Conservation (phyloP, 2,888 invertebrate genomes). For the Caenorhabditis doughertyi region DNA sequence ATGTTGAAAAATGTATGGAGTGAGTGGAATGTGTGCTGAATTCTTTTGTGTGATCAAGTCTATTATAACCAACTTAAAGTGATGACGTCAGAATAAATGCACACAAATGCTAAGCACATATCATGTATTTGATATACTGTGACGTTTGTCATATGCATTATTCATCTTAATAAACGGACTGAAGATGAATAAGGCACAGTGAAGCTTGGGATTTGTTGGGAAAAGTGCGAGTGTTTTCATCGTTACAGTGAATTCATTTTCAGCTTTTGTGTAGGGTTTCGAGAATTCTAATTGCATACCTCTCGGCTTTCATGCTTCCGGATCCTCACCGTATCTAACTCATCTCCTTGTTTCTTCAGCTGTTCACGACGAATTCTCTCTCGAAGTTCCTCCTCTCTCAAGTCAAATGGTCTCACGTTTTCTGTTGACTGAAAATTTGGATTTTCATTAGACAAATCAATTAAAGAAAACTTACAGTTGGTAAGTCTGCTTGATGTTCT, state of each 20-base stretch:
- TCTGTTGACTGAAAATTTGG: constrained; percentile 22
- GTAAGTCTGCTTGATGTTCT: constrained; percentile 45
- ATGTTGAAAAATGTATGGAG: background rate
- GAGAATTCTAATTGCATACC: constrained; percentile 14
- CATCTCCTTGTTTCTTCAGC: constrained; percentile 36
- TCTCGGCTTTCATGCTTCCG: constrained; percentile 38
- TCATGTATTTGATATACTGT: no score
- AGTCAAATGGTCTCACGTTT: constrained; percentile 8
- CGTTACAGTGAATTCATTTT: no score
- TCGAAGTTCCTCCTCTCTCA: constrained; percentile 53
- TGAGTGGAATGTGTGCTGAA: background rate
- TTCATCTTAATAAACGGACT: no score
- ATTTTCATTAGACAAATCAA: background rate
- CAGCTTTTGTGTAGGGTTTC: no score
- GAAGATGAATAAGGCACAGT: no score
- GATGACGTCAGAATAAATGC: background rate
- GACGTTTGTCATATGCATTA: no score
- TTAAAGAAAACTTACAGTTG: constrained; percentile 21
- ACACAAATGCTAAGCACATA: no score
- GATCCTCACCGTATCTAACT: constrained; percentile 49
- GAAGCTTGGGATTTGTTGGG: no score
- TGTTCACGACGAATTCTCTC: constrained; percentile 51
- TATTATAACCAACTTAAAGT: no score
- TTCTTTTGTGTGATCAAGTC: background rate
- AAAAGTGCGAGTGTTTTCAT: no score